Evolutionary conservation across 1,140 invertebrate genomes (phyloP).

Genomic region (Anadara kagoshimensis): DNA sequence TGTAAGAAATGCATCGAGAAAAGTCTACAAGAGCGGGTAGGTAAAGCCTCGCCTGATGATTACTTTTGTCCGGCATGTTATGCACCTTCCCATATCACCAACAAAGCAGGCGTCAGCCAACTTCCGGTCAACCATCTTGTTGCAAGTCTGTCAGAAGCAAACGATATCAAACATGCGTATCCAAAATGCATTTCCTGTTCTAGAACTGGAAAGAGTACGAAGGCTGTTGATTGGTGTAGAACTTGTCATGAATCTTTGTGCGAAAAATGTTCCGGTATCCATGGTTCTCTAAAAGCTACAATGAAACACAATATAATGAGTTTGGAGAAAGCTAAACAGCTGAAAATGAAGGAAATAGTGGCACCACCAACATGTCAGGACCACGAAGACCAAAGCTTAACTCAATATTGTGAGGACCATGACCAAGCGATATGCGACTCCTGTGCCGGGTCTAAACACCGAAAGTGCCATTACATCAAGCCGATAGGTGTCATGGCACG

Average conservation of each 20-base stretch:
- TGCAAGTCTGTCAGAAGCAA: no score
- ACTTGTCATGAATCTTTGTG: constrained; percentile 31
- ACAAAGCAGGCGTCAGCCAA: no score
- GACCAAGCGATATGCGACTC: constrained; percentile 22
- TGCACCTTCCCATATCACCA: no score
- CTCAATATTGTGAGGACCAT: constrained; percentile 34
- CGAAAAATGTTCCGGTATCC: constrained; percentile 14
- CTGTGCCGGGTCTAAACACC: constrained; percentile 17
- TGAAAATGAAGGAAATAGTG: constrained; percentile 7
- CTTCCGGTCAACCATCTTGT: no score
- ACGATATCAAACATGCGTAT: no score
- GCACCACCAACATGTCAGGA: constrained; percentile 8
- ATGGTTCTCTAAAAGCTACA: constrained; percentile 34
- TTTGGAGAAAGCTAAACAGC: constrained; percentile 3
- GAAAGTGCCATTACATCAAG: constrained; percentile 14
- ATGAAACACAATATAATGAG: constrained; percentile 29
- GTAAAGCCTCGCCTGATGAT: no score
- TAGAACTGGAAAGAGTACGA: constrained; percentile 17
- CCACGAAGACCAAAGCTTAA: constrained; percentile 24
- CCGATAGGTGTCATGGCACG: constrained; percentile 5
- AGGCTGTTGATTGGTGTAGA: constrained; percentile 27
- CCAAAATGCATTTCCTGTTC: constrained; percentile 23
- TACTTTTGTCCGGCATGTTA: no score
- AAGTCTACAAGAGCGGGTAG: no score
- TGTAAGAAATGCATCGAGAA: no score